Base-by-base conservation (phyloP, 2,797 vertebrate species). In the Hippocampus kuda region DNA sequence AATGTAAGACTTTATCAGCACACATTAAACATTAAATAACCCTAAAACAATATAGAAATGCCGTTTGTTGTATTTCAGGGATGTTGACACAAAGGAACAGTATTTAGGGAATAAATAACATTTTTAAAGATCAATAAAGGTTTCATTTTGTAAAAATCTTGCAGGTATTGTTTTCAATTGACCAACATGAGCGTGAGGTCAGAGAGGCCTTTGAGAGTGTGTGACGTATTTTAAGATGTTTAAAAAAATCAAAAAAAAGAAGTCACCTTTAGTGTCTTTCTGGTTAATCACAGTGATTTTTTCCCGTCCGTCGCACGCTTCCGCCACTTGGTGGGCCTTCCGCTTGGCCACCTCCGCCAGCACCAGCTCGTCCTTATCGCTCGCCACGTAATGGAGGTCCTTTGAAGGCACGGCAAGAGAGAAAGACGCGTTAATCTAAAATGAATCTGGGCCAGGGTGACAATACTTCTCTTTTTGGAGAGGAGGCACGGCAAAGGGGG, bases 311-410 rank as follows among this genome's bases (percentile, higher is more conserved):
- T 86, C 79, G 90, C 88, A 91, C 67, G 90, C 88, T 86, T 96
- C 91, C 15, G 59, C 30, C 86, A 94, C 94, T 91, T 95, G 93
- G 84, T 90, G 88, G 88, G 96, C 96, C 88, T 92, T 97, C 91
- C 91, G 95, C 90, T 91, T 93, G 81, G 97, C 94, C 89, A 94
- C 96, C 85, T 92, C 93, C 71, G 96, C 95, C 81, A 99, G 92
- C 82, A 94, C 94, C 90, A 93, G 79, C 92, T 99, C 97, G 81
- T 94, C 94, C 88, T 95, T 94, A 94, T 98, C 96, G 88, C 91
- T 77, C 69, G 97, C 95, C 80, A 96, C 87, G 90, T 97, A 97
- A 95, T 99, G 94, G 91, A 99, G 94, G 89, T 99, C 97, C 97
- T 99, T 94, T 92, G 92, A 92, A 94, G 94, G 94, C 87, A 94